Conservation (phyloP, 2,797 vertebrate genomes). For the Odontamblyopus rebecca region DNA sequence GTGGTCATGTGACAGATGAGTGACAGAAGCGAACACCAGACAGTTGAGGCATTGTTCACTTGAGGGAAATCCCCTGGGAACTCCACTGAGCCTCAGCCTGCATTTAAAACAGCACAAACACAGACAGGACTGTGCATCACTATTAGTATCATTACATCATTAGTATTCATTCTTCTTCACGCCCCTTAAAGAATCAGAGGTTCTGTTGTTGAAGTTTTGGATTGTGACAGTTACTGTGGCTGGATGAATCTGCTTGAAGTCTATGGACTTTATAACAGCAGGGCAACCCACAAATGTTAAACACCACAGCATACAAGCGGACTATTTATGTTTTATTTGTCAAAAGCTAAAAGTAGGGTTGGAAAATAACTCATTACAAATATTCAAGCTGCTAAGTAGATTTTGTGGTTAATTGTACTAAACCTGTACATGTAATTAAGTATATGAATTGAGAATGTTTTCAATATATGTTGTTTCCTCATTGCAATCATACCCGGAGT, state of each 20-base stretch:
- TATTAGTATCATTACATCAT: conserved; percentile 16
- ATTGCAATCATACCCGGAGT: no score
- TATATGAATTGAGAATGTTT: no score
- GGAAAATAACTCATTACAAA: no score
- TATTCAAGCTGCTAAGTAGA: no score
- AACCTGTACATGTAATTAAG: no score
- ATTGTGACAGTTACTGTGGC: conserved; percentile 52
- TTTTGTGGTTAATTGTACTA: no score
- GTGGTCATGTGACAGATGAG: conserved; percentile 67
- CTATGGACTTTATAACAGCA: conserved; percentile 14
- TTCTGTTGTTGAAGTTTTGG: conserved; percentile 51
- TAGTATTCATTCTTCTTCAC: conserved; percentile 68
- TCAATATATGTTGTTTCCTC: no score
- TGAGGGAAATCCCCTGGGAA: conserved; percentile 62
- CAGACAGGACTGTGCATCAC: conserved; percentile 55
- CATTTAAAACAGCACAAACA: conserved; percentile 50
- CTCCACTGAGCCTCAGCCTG: conserved; percentile 27
- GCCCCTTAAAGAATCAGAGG: conserved; percentile 41
- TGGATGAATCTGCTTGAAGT: conserved; percentile 19
- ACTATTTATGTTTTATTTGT: not conserved
- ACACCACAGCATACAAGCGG: not conserved
- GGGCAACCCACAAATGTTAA: not conserved
- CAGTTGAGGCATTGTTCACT: conserved; percentile 53
- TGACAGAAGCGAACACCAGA: conserved; percentile 73
- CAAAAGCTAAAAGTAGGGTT: no score